A percentile compares a stretch with the other conserved stretches of the same genome.
Evolutionary conservation across 2,113 vertebrate species (phyloP).

Genomic region (Stigmatopora argus): DNA sequence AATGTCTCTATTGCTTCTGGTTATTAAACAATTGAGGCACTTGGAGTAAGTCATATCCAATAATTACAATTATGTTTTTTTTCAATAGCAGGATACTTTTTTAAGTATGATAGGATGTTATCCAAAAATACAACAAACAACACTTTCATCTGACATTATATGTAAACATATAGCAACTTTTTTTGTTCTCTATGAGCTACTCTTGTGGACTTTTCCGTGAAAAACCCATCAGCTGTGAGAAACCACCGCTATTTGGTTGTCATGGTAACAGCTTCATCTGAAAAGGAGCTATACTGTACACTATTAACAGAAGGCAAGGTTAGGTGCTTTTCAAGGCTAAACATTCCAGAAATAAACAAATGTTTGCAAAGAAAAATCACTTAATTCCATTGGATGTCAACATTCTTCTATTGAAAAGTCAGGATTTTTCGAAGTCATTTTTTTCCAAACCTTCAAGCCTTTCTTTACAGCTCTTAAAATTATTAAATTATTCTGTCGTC

Average conservation of each 20-base stretch:
- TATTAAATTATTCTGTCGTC: neutral
- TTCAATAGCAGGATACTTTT: no score
- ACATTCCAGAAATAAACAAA: conserved; percentile 1
- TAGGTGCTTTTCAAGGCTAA: conserved; percentile 2
- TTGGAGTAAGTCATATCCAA: neutral
- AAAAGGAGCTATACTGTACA: neutral
- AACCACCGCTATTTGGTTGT: neutral
- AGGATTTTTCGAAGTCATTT: neutral
- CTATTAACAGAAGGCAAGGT: neutral
- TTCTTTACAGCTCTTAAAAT: neutral
- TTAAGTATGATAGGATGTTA: neutral
- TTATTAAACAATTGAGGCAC: conserved; percentile 1
- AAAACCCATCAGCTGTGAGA: neutral
- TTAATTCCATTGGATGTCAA: neutral
- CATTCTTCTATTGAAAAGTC: neutral
- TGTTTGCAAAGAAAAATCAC: conserved; percentile 1
- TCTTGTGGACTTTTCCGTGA: neutral
- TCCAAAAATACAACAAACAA: neutral
- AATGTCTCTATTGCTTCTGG: neutral
- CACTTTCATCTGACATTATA: neutral
- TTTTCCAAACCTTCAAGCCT: neutral
- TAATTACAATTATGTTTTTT: neutral
- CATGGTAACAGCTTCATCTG: conserved; percentile 1
- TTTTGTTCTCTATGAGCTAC: neutral
- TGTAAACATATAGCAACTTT: neutral